Base-by-base conservation (phyloP, 92 coral and sea anemone species). In the Umimayanthus kanabou region DNA sequence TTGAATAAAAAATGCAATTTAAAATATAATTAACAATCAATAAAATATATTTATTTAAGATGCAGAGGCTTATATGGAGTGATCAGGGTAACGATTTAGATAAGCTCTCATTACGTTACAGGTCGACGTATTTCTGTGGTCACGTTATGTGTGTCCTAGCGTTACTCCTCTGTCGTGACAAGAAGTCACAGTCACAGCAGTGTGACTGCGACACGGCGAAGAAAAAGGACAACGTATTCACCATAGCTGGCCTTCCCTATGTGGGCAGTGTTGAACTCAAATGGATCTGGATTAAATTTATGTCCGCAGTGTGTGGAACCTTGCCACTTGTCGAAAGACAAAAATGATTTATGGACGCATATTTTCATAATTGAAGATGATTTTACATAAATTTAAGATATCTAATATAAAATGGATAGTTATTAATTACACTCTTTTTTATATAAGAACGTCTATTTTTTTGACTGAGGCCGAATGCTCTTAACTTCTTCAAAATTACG, bases 281-380 rank as follows among this genome's bases (percentile, higher is more conserved):
- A 43, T 83, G 87, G 79, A 83, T 83, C 30, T 83, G 87, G 87
- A 70, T 83, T 43, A 71, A 71, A 20, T 70, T 83, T 45, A 83
- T 83, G 28, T 70, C 43, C 2, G 78, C 87, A 28, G 87, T 83
- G 13, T 83, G 87, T 47, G 87, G 78, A 11, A 83, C 87, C 4
- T 45, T 71, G 13, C 87, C 87, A 69, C 77, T 83, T 23, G 25
- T 83, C 14, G 66, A 47, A n/a, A 67, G 78, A 43, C 76, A 18
- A 26, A 70, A 83, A 23, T 83, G 64, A 83, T 67, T 28, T 28
- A 50, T 57, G 10, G 37, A 4, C n/a, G 39, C 4, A 10, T 11
- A 61, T 65, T 22, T 65, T 42, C 20, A 1, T 81, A 5, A 64
- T 64, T 28, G 14, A 37, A 22, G 75, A 22, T 9, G 66, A 65